Conservation (phyloP, 1,140 invertebrate genomes). For the Pseudomyrmex gracilis region DNA sequence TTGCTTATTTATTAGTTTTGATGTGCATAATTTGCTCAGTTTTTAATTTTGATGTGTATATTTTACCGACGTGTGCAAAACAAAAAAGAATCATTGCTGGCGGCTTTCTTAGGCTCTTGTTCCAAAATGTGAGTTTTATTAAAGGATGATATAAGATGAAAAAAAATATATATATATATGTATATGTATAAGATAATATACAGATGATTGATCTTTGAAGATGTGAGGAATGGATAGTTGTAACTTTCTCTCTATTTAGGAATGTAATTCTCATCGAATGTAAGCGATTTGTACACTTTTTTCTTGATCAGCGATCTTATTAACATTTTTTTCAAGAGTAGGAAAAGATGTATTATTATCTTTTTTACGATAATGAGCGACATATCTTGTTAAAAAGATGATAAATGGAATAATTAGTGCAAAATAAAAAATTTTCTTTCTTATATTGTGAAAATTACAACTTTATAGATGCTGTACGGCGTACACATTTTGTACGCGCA, state of each 20-base stretch:
- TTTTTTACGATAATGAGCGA: not conserved
- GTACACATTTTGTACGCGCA: not conserved
- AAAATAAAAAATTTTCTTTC: not conserved
- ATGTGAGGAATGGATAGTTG: constrained; percentile 33
- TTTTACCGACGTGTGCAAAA: too few species aligned
- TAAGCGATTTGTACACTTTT: not conserved
- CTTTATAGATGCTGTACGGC: not conserved
- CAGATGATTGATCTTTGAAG: constrained; percentile 18
- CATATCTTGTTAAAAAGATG: too few species aligned
- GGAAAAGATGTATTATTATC: not conserved
- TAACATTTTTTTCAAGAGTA: not conserved
- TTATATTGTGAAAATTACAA: not conserved
- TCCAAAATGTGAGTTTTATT: too few species aligned
- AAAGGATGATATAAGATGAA: too few species aligned
- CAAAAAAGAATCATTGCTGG: too few species aligned
- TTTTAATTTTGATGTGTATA: too few species aligned
- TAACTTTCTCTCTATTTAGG: constrained; percentile 51
- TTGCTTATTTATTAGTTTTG: too few species aligned
- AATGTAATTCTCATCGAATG: constrained; percentile 3
- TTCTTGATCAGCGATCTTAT: not conserved
- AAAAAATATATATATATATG: too few species aligned
- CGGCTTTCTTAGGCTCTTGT: too few species aligned
- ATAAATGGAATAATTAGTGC: too few species aligned
- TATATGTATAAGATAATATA: not conserved
- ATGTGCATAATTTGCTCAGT: too few species aligned